These are phyloP conservation scores for Cromileptes altivelis DNA, from an alignment of 2,113 vertebrate genomes.

Conservation along the genomic window DNA sequence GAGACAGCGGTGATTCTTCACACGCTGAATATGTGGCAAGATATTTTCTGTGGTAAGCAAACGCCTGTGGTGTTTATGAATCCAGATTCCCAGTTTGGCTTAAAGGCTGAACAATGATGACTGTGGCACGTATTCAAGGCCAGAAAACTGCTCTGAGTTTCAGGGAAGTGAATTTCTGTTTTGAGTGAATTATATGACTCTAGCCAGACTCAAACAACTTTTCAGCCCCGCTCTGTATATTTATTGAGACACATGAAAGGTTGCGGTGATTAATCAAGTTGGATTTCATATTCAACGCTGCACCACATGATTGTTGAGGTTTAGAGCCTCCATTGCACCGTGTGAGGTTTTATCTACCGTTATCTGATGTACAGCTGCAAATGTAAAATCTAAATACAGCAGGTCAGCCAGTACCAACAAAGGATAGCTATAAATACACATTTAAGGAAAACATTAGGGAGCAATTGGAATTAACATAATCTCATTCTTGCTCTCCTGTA, in stretches of 20 bases:
- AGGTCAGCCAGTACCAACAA: not conserved
- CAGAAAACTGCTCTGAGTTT: slow-evolving; percentile 40
- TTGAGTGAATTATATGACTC: slow-evolving; percentile 67
- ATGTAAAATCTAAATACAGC: slow-evolving; percentile 26
- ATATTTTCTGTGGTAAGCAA: slow-evolving; percentile 68
- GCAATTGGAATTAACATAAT: not conserved
- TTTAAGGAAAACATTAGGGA: not conserved
- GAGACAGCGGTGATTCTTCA: slow-evolving; percentile 32
- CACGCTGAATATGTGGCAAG: slow-evolving; percentile 60
- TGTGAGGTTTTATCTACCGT: slow-evolving; percentile 41
- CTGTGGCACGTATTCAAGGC: slow-evolving; percentile 58
- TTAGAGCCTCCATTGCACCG: slow-evolving; percentile 36
- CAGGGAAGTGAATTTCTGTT: slow-evolving; percentile 60
- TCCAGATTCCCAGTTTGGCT: slow-evolving; percentile 67
- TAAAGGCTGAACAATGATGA: slow-evolving; percentile 57
- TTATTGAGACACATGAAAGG: slow-evolving; percentile 75
- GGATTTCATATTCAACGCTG: slow-evolving; percentile 58
- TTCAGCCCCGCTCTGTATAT: slow-evolving; percentile 70
- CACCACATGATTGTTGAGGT: slow-evolving; percentile 68
- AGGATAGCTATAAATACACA: not conserved
- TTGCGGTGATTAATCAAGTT: slow-evolving; percentile 71
- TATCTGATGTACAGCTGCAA: not conserved
- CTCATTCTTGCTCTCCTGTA: not conserved
- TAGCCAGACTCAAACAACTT: slow-evolving; percentile 68
- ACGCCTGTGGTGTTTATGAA: slow-evolving; percentile 68